A percentile compares a stretch with the other conserved stretches of the same genome.
phyloP scores from a whole-genome alignment of 1,140 invertebrate species.

The Polypedilum pembai region DNA sequence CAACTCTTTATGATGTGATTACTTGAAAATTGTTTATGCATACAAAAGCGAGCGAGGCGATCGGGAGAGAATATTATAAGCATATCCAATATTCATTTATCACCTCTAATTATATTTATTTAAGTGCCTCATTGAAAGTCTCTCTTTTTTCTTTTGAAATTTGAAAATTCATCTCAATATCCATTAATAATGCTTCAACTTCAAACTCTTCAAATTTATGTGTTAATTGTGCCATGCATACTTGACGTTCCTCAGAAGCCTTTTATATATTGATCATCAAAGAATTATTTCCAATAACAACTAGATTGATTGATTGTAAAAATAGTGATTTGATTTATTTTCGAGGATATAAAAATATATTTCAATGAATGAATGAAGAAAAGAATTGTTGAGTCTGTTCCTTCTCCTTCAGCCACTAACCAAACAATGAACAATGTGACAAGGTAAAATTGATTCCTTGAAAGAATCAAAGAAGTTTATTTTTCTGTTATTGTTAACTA shows the following conservation, averaged over 20 bases:
- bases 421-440: no score
- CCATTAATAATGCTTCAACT: background rate
- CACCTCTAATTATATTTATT: slow-evolving; percentile 14
- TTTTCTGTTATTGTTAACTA: no score
- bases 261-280: slow-evolving; percentile 12
- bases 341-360: background rate
- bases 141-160: background rate
- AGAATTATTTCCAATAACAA: slow-evolving; percentile 1
- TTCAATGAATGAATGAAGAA: no score
- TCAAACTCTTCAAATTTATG: background rate
- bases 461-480: no score
- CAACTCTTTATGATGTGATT: slow-evolving; percentile 12
- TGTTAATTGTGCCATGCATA: background rate
- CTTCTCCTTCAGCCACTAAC: no score
- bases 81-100: slow-evolving; percentile 16
- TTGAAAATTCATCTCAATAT: background rate
- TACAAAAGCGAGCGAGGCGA: background rate
- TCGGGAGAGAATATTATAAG: background rate
- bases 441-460: no score
- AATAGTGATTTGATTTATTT: slow-evolving; percentile 4
- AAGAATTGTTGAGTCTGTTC: no score
- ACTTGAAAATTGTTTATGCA: slow-evolving; percentile 13
- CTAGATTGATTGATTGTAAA: slow-evolving; percentile 8
- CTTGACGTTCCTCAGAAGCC: slow-evolving; percentile 5
- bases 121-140: slow-evolving; percentile 17